These are phyloP conservation scores for Cichladusa arquata DNA, from an alignment of 2,113 vertebrate species.

Conservation along the genomic window DNA sequence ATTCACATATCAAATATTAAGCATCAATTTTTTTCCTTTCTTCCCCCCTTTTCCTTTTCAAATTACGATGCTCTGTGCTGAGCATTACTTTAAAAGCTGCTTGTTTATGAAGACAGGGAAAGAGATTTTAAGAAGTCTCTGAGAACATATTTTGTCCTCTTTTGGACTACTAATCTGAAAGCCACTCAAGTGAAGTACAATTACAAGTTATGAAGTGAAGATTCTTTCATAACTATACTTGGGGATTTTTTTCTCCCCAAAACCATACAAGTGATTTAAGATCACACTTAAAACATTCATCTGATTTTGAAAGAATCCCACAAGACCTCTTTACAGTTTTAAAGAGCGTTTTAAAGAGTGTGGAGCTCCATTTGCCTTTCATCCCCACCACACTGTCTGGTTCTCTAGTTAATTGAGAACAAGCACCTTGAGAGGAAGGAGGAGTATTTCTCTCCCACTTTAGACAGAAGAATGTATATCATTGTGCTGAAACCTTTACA, in stretches of 20 bases:
- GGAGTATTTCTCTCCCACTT: background rate
- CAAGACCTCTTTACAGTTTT: background rate
- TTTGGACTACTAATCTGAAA: conserved; percentile 9
- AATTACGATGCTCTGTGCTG: background rate
- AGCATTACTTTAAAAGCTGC: background rate
- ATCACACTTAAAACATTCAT: background rate
- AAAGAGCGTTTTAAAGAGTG: background rate
- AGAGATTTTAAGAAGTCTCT: background rate
- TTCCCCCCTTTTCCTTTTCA: background rate
- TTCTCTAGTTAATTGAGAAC: background rate
- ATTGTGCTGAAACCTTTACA: background rate
- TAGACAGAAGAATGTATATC: background rate
- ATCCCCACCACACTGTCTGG: background rate
- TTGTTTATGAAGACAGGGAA: background rate
- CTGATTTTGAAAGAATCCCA: conserved; percentile 15
- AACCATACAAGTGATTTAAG: background rate
- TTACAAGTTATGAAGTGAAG: background rate
- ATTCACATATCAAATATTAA: background rate
- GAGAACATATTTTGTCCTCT: background rate
- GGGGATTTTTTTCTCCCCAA: background rate
- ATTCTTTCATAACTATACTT: background rate
- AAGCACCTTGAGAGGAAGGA: background rate
- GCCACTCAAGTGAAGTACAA: background rate
- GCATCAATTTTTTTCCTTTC: background rate
- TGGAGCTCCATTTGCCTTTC: background rate